These are phyloP conservation scores for Bedellia somnulentella DNA, from an alignment of 2,888 invertebrate species.

Conservation along the genomic window DNA sequence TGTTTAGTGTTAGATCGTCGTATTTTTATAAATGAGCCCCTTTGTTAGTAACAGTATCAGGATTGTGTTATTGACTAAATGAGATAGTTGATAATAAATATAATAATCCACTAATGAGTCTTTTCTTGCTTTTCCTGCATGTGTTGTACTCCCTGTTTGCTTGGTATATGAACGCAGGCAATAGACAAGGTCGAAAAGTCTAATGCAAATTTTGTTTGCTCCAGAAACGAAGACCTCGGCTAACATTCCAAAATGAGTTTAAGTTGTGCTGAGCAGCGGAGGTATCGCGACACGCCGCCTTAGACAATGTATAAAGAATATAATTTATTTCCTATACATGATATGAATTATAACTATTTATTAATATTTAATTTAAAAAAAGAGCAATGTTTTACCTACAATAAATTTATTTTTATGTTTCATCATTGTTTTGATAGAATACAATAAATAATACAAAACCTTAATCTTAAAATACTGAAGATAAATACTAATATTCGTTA, in stretches of 20 bases:
- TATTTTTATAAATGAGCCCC: too few species aligned
- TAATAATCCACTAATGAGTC: conserved; percentile 45
- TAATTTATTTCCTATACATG: conserved; percentile 2
- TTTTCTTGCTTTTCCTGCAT: conserved; percentile 56
- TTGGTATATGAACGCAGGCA: too few species aligned
- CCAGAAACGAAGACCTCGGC: conserved; percentile 52
- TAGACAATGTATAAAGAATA: conserved; percentile 3
- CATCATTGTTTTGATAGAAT: conserved; percentile 21
- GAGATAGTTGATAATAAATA: conserved; percentile 49
- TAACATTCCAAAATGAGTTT: conserved; percentile 56
- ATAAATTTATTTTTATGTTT: conserved; percentile 57
- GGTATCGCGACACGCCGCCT: conserved; percentile 2
- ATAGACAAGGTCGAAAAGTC: too few species aligned
- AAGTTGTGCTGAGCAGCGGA: conserved; percentile 3
- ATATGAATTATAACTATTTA: conserved; percentile 14
- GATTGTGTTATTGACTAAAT: neutral
- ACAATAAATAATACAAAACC: conserved; percentile 11
- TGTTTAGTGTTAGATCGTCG: too few species aligned
- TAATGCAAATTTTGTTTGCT: conserved; percentile 49
- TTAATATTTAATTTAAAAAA: conserved; percentile 24
- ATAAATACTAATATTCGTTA: neutral
- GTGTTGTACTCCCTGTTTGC: conserved; percentile 27
- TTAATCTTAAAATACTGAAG: conserved; percentile 2
- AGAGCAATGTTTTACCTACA: conserved; percentile 31
- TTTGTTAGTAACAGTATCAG: neutral